A percentile compares a stretch with the other conserved stretches of the same genome.
Conservation (phyloP, 2,888 invertebrate genomes). For the Crepidodera aurea region DNA sequence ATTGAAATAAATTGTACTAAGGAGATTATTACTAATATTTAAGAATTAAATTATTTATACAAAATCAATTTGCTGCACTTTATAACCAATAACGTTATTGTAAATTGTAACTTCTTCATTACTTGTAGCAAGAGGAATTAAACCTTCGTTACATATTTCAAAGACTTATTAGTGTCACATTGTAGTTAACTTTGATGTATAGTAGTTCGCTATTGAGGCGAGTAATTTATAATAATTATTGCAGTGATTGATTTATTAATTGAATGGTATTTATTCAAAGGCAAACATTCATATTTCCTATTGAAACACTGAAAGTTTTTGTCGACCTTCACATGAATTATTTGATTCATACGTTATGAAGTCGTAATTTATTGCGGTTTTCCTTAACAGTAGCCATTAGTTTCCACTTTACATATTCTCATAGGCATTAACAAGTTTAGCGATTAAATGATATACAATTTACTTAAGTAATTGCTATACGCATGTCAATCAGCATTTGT, state of each 20-base stretch:
- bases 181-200: constrained; percentile 1
- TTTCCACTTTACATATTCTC: constrained; percentile 19
- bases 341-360: not conserved
- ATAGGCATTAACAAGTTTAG: not conserved
- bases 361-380: constrained; percentile 11
- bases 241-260: constrained; percentile 12
- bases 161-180: constrained; percentile 7
- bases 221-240: constrained; percentile 12
- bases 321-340: constrained; percentile 14
- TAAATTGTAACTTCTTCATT: not conserved
- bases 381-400: constrained; percentile 21
- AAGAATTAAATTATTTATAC: not conserved
- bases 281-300: constrained; percentile 11
- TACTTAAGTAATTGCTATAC: not conserved
- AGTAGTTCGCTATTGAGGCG: not conserved
- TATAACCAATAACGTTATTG: not conserved
- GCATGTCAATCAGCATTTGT: not conserved
- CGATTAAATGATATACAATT: not conserved
- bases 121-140: not conserved
- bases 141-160: not conserved
- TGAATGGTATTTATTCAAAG: constrained; percentile 13
- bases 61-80: not conserved
- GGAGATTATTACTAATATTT: not conserved
- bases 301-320: constrained; percentile 13
- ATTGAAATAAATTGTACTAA: not conserved